Evolutionary conservation across 1,140 invertebrate species (phyloP).

Genomic region (Zaprionus kolodkinae): DNA sequence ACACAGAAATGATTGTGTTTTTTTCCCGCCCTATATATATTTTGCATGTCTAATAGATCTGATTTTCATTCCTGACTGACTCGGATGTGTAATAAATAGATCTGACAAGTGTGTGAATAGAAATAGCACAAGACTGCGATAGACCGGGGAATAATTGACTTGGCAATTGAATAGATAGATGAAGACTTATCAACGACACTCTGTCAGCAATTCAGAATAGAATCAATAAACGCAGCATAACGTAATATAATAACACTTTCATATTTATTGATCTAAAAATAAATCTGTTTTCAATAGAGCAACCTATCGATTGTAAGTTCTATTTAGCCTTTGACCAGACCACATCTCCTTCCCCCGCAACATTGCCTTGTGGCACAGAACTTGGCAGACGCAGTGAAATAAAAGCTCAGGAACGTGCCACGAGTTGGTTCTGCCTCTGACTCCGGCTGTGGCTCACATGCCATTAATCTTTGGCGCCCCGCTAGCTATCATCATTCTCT

Average conservation of each 20-base stretch:
- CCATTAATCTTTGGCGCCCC: conserved; percentile 37
- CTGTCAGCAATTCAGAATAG: neutral
- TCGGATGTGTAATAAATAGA: neutral
- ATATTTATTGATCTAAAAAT: conserved; percentile 1
- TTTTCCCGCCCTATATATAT: neutral
- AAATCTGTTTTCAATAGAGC: conserved; percentile 12
- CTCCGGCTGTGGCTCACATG: neutral
- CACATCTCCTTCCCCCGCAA: neutral
- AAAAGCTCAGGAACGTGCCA: conserved; percentile 29
- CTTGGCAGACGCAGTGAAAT: conserved; percentile 30
- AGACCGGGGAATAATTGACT: neutral
- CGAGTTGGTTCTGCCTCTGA: conserved; percentile 8
- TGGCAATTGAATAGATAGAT: neutral
- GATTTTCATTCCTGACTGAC: conserved; percentile 30
- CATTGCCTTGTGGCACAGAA: neutral
- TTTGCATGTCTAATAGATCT: conserved; percentile 49
- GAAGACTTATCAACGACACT: neutral
- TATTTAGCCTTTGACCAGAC: conserved; percentile 12
- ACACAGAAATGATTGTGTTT: conserved; percentile 34
- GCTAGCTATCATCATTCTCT: neutral
- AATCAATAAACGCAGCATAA: neutral
- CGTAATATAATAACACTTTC: neutral
- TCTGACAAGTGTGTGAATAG: conserved; percentile 8
- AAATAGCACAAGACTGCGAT: neutral
- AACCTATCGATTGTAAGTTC: conserved; percentile 3